These are phyloP conservation scores for Psephotus haematonotus DNA, from an alignment of 2,113 vertebrate genomes.

Conservation along the genomic window DNA sequence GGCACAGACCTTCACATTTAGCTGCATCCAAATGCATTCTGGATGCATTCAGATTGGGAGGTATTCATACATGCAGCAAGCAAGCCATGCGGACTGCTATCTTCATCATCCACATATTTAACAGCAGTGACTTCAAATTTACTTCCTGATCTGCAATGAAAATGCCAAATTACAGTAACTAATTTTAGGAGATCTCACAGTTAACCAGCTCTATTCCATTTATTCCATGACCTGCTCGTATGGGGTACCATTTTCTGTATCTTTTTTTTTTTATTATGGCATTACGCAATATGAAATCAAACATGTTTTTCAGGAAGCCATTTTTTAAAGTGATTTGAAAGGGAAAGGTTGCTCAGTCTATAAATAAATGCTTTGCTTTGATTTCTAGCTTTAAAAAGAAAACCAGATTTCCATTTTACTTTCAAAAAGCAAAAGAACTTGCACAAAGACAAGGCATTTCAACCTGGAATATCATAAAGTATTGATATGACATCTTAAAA, in stretches of 20 bases:
- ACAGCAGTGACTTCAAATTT: conserved; percentile 53
- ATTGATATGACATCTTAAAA: neutral
- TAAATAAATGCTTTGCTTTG: conserved; percentile 46
- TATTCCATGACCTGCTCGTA: neutral
- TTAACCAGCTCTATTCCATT: conserved; percentile 30
- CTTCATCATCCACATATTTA: conserved; percentile 56
- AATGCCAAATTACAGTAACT: conserved; percentile 53
- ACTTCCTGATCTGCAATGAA: conserved; percentile 57
- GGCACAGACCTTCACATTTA: neutral
- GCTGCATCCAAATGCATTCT: neutral
- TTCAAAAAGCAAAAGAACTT: conserved; percentile 31
- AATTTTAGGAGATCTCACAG: conserved; percentile 36
- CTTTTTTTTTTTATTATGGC: neutral
- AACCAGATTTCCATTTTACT: conserved; percentile 24
- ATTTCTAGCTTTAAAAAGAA: conserved; percentile 43
- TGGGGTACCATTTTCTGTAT: neutral
- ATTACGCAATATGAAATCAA: conserved; percentile 26
- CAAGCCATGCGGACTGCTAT: neutral
- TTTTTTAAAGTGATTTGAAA: conserved; percentile 26
- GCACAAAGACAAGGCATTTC: conserved; percentile 8
- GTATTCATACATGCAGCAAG: neutral
- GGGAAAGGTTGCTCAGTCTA: conserved; percentile 17
- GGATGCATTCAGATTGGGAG: neutral
- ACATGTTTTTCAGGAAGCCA: conserved; percentile 6
- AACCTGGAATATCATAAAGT: conserved; percentile 18